These are phyloP conservation scores for Ondatra zibethicus DNA, from an alignment of 2,113 vertebrate genomes.

Conservation along the genomic window DNA sequence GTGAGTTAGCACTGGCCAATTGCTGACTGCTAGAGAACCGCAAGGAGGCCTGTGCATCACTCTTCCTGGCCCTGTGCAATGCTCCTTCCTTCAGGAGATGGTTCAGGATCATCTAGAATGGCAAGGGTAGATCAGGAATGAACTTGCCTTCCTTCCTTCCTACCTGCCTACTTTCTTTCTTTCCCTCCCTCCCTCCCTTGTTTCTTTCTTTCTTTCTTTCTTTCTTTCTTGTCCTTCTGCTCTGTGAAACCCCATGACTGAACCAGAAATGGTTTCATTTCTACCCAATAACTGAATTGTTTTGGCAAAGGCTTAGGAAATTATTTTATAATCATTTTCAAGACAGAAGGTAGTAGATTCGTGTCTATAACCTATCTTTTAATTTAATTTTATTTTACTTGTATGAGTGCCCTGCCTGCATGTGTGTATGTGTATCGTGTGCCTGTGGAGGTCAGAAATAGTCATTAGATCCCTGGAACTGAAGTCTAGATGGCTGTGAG, in stretches of 20 bases:
- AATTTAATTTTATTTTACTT: background rate
- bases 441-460: background rate
- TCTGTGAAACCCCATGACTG: background rate
- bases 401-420: background rate
- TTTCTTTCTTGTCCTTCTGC: background rate
- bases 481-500: background rate
- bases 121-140: background rate
- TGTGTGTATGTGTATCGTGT: background rate
- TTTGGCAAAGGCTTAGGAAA: background rate
- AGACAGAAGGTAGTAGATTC: background rate
- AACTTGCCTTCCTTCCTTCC: background rate
- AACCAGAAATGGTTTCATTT: background rate
- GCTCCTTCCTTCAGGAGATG: background rate
- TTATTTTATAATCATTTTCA: background rate
- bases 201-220: background rate
- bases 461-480: background rate
- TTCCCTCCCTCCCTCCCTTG: rapidly evolving
- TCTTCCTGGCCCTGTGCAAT: background rate
- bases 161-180: rapidly evolving
- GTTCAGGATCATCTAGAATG: too few species aligned
- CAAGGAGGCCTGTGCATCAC: background rate
- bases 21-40: background rate
- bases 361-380: background rate
- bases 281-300: background rate
- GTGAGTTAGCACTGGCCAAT: background rate